Conservation (phyloP, 2,888 invertebrate species). For the Pterostichus niger region DNA sequence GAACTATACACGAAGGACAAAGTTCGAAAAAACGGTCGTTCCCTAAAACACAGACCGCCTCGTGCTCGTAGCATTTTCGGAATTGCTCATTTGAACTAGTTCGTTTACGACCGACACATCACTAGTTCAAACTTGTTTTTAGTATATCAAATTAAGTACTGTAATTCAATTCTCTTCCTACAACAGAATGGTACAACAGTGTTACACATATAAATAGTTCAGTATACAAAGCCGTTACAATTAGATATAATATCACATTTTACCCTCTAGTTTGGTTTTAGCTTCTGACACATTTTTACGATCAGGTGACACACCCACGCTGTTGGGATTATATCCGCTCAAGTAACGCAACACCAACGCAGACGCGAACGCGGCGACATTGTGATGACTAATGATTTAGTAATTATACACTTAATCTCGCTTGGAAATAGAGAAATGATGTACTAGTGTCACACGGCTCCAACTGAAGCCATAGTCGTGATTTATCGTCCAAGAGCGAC, state of each 20-base stretch:
- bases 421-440: constrained; percentile 65
- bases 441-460: constrained; percentile 54
- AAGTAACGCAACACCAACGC: constrained; percentile 10
- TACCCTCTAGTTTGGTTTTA: too few species aligned
- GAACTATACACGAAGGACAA: too few species aligned
- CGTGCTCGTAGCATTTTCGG: too few species aligned
- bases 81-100: too few species aligned
- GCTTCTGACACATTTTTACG: neutral
- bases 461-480: constrained; percentile 29
- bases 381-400: constrained; percentile 62
- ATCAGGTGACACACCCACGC: constrained; percentile 10
- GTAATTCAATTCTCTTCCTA: neutral
- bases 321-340: neutral
- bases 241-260: neutral
- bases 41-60: too few species aligned
- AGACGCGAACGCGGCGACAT: constrained; percentile 18
- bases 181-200: neutral
- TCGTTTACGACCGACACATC: too few species aligned
- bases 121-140: too few species aligned
- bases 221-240: neutral
- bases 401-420: constrained; percentile 63
- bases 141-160: neutral
- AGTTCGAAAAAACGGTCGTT: too few species aligned
- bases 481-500: constrained; percentile 42
- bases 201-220: neutral